Evolutionary conservation across 2,113 vertebrate genomes (phyloP), one percentile per base, ranked within the genome.

Genomic region (Nanorana parkeri): DNA sequence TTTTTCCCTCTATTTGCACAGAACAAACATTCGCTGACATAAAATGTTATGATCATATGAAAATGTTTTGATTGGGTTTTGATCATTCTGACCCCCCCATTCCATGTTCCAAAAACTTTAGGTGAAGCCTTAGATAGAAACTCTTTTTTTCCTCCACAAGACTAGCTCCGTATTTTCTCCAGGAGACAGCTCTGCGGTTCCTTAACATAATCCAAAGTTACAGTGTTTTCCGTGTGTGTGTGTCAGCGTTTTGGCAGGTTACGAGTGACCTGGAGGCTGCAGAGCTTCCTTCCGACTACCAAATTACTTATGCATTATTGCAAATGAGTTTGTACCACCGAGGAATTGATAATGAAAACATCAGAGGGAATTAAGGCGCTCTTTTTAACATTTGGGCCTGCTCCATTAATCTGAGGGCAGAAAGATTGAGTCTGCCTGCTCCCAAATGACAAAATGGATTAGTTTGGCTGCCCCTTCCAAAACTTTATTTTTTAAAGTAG

Each of bases 341-440:
- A 90, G 85, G 88, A 91, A 89, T 87, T 84, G 66, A 82, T 88
- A 90, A 89, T 89, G 88, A 92, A 92, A 92, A 89, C 88, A 87
- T 87, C 68, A 86, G 85, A 87, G 83, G 84, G 86, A 90, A 91
- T 90, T 89, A 88, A 88, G 91, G 77, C 82, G 41, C 76, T 89
- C 75, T 86, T 89, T 87, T 83, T 86, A 87, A 86, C 85, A 86
- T 73, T 83, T 87, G 75, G 88, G 77, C 74, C 87, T 89, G 86
- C 86, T 89, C 87, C 83, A 88, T 91, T 91, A 91, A 92, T 92
- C 75, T 82, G 80, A 88, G 84, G 88, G 81, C 84, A 88, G 80
- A 85, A 90, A 87, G 87, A 88, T 85, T 74, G 74, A 92, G 83
- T 86, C 84, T 84, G 87, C 90, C 83, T 71, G 79, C 88, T 89